Conservation (phyloP, 2,888 invertebrate species). For the Proisotoma minuta region DNA sequence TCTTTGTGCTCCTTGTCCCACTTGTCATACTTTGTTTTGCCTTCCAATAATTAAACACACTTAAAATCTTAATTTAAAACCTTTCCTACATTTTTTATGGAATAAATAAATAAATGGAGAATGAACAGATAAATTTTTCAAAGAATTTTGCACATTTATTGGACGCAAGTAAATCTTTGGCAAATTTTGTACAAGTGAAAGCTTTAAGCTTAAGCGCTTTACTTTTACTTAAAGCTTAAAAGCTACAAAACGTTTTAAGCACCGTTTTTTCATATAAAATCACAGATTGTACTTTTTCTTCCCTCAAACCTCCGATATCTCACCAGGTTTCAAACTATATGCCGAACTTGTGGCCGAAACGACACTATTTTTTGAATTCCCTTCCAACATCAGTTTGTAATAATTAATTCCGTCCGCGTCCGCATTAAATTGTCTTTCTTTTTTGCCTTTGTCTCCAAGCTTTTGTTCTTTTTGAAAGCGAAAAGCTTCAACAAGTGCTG, state of each 20-base stretch:
- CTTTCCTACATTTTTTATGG: too few relatives aligned
- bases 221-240: too few relatives aligned
- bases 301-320: background rate
- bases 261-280: too few relatives aligned
- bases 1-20: slow-evolving; percentile 67
- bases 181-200: too few relatives aligned
- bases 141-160: too few relatives aligned
- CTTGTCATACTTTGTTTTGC: slow-evolving; percentile 66
- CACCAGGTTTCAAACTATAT: background rate
- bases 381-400: slow-evolving; percentile 30
- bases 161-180: too few relatives aligned
- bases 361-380: background rate
- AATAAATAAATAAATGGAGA: too few relatives aligned
- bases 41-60: slow-evolving; percentile 56
- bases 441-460: background rate
- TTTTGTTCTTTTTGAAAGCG: slow-evolving; percentile 18
- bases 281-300: too few relatives aligned
- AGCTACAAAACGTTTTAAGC: too few relatives aligned
- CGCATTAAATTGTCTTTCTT: slow-evolving; percentile 23
- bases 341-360: background rate
- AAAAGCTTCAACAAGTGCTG: slow-evolving; percentile 17
- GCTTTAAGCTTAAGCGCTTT: too few relatives aligned
- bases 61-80: too few relatives aligned
- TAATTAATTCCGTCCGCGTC: slow-evolving; percentile 35
- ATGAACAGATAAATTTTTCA: too few relatives aligned